Evolutionary conservation across 2,113 vertebrate species (phyloP), one percentile per base, ranked within the genome.

Genomic region (Dascyllus trimaculatus): DNA sequence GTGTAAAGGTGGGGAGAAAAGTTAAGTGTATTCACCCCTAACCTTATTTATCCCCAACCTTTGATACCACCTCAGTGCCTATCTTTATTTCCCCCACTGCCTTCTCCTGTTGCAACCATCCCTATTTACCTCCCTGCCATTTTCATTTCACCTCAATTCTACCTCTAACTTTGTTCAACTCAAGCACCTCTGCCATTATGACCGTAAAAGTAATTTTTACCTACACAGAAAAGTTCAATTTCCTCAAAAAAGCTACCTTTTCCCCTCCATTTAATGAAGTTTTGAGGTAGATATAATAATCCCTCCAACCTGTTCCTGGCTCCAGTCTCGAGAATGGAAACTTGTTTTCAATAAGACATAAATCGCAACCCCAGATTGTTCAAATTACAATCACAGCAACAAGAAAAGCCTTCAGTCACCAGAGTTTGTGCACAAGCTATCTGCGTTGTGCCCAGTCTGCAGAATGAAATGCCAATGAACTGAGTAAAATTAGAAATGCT

Each of bases 1-100:
- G 78, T 99, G 98, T 96, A 99, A 96, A 99, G 98, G 98, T 99
- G 96, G 94, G 92, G 86, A 86, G 76, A 95, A 95, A 95, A 95
- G 94, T 95, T 95, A 93, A 95, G 94, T 95, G 91, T 93, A 87
- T 91, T 90, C 85, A 90, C 87, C 87, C 92, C 92, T 92, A 92
- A 92, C 89, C 63, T 91, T 93, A 88, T 89, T 90, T 90, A 69
- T 61, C 68, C 79, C 76, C 40, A 22, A 66, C 52, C 32, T 92
- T 93, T 84, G 82, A 85, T 76, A 87, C 88, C 87, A 85, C 87
- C 61, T 56, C 82, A 89, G 69, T 63, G 59, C 78, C 87, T 72
- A 29, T 72, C 60, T 78, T 80, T 76, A 48, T 75, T 88, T 85
- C 15, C 19, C 19, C 29, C n/a, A 22, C 6, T 46, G 21, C 18